Base-by-base conservation (phyloP, 2,113 vertebrate species). In the Nyctereutes procyonoides region DNA sequence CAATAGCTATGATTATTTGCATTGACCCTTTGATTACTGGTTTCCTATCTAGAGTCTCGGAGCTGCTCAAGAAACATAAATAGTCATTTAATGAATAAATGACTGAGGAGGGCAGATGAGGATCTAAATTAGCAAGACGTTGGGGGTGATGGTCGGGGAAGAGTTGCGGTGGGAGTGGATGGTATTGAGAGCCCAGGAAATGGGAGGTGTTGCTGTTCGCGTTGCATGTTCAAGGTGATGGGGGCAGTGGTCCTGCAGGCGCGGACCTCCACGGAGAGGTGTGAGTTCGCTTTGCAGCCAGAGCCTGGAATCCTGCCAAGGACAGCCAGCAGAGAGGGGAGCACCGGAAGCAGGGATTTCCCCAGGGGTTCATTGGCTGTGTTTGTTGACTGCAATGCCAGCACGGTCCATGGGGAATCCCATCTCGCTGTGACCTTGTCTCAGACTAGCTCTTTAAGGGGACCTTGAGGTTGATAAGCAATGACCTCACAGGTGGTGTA, bases 141-240 rank as follows among this genome's bases (percentile, higher is more conserved):
- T 38, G n/a, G 51, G 43, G 15, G 26, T 32, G 69, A 63, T 1
- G 11, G 4, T 20, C 32, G 77, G 53, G 38, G 30, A 82, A 16
- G 32, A 4, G 24, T 14, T 28, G 16, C 3, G 43, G 43, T 58
- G 32, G 67, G 48, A 24, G 22, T 1, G n/a, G 24, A 35, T 19
- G 43, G 30, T 20, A 14, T 12, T 26, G 12, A 60, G 74, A 24
- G 4, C 35, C 26, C 8, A 16, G n/a, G 13, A 65, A 17, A 51
- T 0, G 1, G 10, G 28, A 65, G 35, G 14, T 6, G 38, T 20
- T 0, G 0, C 1, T 43, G 32, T 24, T 20, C 3, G 0, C 4
- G 22, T 4, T 63, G 79, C 38, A 4, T 4, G 8, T 19, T 48
- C 32, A 26, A 82, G 32, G 77, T 0, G 26, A 73, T 2, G 20